Evolutionary conservation across 2,888 invertebrate genomes (phyloP).

Genomic region (Sylvicola cinctus): DNA sequence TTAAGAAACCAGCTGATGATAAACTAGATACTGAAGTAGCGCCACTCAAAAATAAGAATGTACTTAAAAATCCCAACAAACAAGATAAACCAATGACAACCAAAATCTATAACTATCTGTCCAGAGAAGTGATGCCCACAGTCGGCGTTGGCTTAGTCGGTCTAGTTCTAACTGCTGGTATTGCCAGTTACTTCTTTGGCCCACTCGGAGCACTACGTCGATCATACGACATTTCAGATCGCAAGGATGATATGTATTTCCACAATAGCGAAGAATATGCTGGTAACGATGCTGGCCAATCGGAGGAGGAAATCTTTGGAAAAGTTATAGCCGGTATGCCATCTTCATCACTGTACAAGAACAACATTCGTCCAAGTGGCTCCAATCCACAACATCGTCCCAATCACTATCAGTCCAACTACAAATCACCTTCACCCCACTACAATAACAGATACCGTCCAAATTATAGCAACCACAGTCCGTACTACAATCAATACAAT

Average conservation of each 20-base stretch:
- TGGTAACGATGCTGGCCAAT: conserved; percentile 41
- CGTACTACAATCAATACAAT: background rate
- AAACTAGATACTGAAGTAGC: conserved; percentile 2
- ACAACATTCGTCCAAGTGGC: conserved; percentile 14
- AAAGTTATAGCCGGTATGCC: conserved; percentile 54
- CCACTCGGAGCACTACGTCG: conserved; percentile 47
- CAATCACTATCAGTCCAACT: background rate
- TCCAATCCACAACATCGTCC: background rate
- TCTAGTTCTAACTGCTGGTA: conserved; percentile 47
- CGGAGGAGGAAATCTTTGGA: conserved; percentile 56
- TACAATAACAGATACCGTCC: background rate
- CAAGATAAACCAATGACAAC: conserved; percentile 41
- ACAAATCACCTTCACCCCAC: background rate
- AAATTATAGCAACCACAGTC: background rate
- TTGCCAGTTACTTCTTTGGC: conserved; percentile 53
- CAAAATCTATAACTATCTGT: conserved; percentile 55
- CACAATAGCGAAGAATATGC: conserved; percentile 47
- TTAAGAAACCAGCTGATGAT: conserved; percentile 9
- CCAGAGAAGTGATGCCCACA: conserved; percentile 61
- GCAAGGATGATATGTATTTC: conserved; percentile 41
- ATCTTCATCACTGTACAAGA: conserved; percentile 18
- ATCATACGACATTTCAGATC: conserved; percentile 38
- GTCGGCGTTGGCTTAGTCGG: conserved; percentile 60
- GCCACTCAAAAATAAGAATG: conserved; percentile 11
- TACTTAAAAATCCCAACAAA: conserved; percentile 5